These are phyloP conservation scores for Cephus rjabovi DNA, from an alignment of 2,888 invertebrate species.

Conservation along the genomic window DNA sequence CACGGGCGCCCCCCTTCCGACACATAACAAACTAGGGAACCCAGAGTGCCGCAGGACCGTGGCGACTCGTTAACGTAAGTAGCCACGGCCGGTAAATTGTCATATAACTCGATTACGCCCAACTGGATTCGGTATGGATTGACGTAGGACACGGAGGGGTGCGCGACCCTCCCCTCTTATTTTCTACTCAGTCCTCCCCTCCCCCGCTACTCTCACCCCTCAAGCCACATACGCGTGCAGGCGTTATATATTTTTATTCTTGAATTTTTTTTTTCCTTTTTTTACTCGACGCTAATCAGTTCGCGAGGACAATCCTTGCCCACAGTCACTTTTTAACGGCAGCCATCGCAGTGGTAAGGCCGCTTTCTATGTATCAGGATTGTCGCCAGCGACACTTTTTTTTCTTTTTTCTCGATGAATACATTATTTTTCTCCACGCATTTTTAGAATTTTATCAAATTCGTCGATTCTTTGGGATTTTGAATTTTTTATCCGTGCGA, in stretches of 20 bases:
- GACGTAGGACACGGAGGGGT: constrained; percentile 14
- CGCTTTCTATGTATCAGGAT: background rate
- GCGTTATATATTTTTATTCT: background rate
- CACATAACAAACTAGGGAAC: constrained; percentile 13
- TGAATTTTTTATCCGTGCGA: too few relatives aligned
- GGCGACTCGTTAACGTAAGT: constrained; percentile 57
- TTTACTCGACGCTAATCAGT: rapidly evolving
- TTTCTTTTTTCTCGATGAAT: too few relatives aligned
- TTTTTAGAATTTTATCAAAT: too few relatives aligned
- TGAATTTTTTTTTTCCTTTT: background rate
- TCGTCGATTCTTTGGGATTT: too few relatives aligned
- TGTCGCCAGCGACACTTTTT: too few relatives aligned
- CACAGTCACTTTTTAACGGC: rapidly evolving
- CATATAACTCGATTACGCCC: constrained; percentile 44
- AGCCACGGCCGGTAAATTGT: constrained; percentile 46
- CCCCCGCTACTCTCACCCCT: background rate
- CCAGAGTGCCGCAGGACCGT: background rate
- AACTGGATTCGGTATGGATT: background rate
- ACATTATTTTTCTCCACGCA: too few relatives aligned
- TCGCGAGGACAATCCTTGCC: background rate
- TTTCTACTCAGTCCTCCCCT: constrained; percentile 1
- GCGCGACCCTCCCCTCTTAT: constrained; percentile 9
- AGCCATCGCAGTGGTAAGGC: background rate
- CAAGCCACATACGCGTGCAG: background rate
- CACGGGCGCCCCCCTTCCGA: constrained; percentile 4